Conservation (phyloP, 2,888 invertebrate genomes). For the Trileptium ribeirensis region DNA sequence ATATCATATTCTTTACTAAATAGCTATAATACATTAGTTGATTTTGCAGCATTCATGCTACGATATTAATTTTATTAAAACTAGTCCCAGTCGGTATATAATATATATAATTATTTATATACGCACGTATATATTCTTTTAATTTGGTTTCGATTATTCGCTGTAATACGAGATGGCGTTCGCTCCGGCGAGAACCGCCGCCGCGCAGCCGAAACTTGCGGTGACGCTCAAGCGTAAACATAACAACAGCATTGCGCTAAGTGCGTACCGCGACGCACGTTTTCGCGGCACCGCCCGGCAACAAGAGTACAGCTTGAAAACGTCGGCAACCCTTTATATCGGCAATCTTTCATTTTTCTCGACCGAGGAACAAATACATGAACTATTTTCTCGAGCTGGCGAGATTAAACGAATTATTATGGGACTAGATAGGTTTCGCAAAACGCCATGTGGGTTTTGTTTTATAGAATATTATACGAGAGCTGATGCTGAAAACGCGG, state of each 20-base stretch:
- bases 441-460: conserved; percentile 98
- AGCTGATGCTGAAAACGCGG: conserved; percentile 58
- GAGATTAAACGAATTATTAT: conserved; percentile 86
- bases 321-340: conserved; percentile 79
- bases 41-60: too few relatives aligned
- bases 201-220: not conserved
- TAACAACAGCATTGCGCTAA: conserved; percentile 2
- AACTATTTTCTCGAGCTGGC: conserved; percentile 88
- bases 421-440: conserved; percentile 94
- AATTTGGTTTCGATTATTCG: too few relatives aligned
- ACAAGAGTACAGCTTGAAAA: conserved; percentile 65
- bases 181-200: too few relatives aligned
- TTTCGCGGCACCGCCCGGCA: conserved; percentile 29
- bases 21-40: too few relatives aligned
- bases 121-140: too few relatives aligned
- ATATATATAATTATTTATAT: too few relatives aligned
- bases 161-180: too few relatives aligned
- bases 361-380: conserved; percentile 78
- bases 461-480: conserved; percentile 72
- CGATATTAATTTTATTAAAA: too few relatives aligned
- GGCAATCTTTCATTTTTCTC: conserved; percentile 97
- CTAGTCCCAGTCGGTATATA: too few relatives aligned
- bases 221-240: not conserved
- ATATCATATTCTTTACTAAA: too few relatives aligned
- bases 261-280: conserved; percentile 14